Percentiles rank a stretch among this genome's conserved stretches.
Conservation (phyloP, 1,140 invertebrate genomes). For the Penaeus indicus region DNA sequence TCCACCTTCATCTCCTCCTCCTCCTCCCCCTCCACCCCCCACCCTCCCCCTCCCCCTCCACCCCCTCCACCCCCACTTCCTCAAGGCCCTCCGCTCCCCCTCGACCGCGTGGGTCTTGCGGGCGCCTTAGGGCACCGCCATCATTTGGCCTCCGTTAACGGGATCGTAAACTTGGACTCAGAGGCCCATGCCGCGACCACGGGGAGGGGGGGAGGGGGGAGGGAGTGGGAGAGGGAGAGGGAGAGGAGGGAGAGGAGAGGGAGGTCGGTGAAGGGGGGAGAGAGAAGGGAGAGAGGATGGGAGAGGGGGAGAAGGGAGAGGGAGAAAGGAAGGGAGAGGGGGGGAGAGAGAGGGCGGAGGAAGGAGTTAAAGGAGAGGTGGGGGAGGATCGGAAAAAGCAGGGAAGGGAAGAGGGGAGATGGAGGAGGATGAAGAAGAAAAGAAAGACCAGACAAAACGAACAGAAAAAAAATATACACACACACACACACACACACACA, state of each 20-base stretch:
- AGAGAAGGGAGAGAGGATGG: neutral
- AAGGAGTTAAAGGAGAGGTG: too few relatives aligned
- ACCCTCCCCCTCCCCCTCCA: neutral
- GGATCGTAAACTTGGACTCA: conserved; percentile 45
- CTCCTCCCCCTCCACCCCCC: conserved; percentile 7
- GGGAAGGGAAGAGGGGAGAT: too few relatives aligned
- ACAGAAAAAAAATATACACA: too few relatives aligned
- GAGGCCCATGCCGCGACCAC: neutral
- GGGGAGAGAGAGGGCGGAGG: too few relatives aligned
- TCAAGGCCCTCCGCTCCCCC: neutral
- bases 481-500: too few relatives aligned
- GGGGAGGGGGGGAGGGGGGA: neutral
- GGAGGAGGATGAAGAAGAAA: too few relatives aligned
- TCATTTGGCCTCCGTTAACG: conserved; percentile 57
- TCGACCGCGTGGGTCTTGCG: neutral
- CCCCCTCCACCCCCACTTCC: neutral
- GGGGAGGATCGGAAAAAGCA: too few relatives aligned
- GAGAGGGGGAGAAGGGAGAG: too few relatives aligned
- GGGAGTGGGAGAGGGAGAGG: neutral
- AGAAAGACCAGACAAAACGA: too few relatives aligned
- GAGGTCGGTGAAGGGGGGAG: neutral
- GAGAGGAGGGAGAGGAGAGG: too few relatives aligned
- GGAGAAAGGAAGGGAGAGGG: too few relatives aligned
- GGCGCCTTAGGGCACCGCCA: conserved; percentile 50
- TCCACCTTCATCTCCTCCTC: neutral